Evolutionary conservation across 2,797 vertebrate species (phyloP), one percentile per base, ranked within the genome.

Genomic region (Ispidina picta): DNA sequence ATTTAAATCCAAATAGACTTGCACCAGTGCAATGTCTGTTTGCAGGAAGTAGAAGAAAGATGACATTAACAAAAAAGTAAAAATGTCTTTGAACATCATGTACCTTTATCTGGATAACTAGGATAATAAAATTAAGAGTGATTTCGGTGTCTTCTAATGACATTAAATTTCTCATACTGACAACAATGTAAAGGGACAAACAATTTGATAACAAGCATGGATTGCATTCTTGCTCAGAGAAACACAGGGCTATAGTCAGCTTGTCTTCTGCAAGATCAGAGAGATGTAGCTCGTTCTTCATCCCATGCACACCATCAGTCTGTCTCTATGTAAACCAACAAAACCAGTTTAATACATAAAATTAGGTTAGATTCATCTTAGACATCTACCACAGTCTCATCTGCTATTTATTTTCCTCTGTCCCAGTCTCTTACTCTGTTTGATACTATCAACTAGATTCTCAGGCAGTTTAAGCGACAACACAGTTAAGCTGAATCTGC

Each of bases 1-100:
- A 74, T 84, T 84, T 91, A 92, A 92, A 82, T 48, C 77, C 46
- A 86, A 64, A 79, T 44, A 74, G 89, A 76, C 46, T 79, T 82
- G 17, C 58, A 72, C 12, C 8, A 3, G 26, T 63, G 51, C 43
- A 58, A 55, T 31, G 10, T 35, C 56, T 83, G 8, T 54, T 83
- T 82, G 48, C 74, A 65, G 39, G 28, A 73, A 56, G 35, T 11
- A 87, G 59, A 86, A 56, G 63, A 70, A 87, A 72, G 20, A 15
- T 70, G 41, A 73, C 51, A 52, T 37, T 65, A 84, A 79, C n/a
- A 71, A 58, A 84, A 68, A 71, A 71, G 6, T 15, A 35, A 56
- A 79, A 84, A 58, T 26, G 2, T 68, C 33, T 90, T 82, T 10
- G 9, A 91, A 86, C n/a, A 21, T 21, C 10, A 33, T 33, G 29